These are phyloP conservation scores for Catocala fraxini DNA, from an alignment of 2,888 invertebrate genomes.

Conservation along the genomic window DNA sequence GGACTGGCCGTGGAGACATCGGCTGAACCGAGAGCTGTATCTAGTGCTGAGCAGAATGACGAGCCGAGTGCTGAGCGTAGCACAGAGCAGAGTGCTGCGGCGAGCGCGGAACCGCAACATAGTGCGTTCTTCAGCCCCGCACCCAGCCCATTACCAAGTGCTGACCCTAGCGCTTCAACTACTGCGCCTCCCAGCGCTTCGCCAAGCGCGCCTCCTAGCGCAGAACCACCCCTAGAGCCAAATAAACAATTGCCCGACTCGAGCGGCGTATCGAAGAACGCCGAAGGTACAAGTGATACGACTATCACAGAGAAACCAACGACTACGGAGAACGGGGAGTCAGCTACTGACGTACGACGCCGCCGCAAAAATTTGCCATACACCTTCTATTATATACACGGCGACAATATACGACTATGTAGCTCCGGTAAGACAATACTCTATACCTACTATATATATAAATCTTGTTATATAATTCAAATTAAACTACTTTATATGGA, in stretches of 20 bases:
- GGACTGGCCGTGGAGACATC: slow-evolving; percentile 7
- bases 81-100: slow-evolving; percentile 3
- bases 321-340: background rate
- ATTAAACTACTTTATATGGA: too few relatives aligned
- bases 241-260: background rate
- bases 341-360: slow-evolving; percentile 36
- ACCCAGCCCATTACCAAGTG: slow-evolving; percentile 4
- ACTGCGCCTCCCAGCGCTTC: slow-evolving; percentile 11
- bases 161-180: background rate
- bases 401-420: slow-evolving; percentile 92
- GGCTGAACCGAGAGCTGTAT: slow-evolving; percentile 22
- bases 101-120: slow-evolving; percentile 7
- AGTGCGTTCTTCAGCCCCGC: slow-evolving; percentile 1
- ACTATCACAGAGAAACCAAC: background rate
- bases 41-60: slow-evolving; percentile 27
- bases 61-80: slow-evolving; percentile 22
- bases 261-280: background rate
- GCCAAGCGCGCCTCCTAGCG: slow-evolving; percentile 10
- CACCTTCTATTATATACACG: slow-evolving; percentile 94
- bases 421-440: slow-evolving; percentile 67
- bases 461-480: too few relatives aligned
- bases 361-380: slow-evolving; percentile 81
- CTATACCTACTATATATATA: background rate
- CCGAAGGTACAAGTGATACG: background rate
- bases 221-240: slow-evolving; percentile 4